phyloP scores from a whole-genome alignment of 2,888 invertebrate species.

The Camponotus fellah region DNA sequence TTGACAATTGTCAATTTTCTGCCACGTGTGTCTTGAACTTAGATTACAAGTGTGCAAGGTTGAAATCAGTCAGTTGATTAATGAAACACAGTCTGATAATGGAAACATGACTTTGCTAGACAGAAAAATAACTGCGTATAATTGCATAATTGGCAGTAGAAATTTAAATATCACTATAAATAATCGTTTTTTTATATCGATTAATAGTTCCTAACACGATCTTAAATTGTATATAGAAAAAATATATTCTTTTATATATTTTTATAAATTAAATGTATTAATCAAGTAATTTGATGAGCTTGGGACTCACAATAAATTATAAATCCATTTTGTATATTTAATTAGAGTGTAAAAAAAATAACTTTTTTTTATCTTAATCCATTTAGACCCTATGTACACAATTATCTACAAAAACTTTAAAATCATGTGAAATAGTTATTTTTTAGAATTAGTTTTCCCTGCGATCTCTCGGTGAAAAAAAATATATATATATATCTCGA shows the following conservation, averaged over 20 bases:
- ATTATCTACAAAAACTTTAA: too few species aligned
- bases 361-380: too few species aligned
- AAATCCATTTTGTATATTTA: not conserved
- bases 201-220: not conserved
- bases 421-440: too few species aligned
- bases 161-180: conserved; percentile 1
- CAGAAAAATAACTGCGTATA: conserved; percentile 25
- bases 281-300: not conserved
- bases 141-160: not conserved
- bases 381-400: too few species aligned
- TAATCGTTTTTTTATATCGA: not conserved
- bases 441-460: too few species aligned
- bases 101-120: conserved; percentile 37
- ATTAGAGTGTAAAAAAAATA: not conserved
- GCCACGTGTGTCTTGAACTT: conserved; percentile 75
- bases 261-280: not conserved
- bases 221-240: not conserved
- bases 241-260: not conserved
- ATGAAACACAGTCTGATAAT: conserved; percentile 61
- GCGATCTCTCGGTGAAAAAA: too few species aligned
- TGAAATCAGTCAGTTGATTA: conserved; percentile 63
- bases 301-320: not conserved
- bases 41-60: conserved; percentile 71
- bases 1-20: conserved; percentile 46
- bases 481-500: too few species aligned